phyloP scores from a whole-genome alignment of 2,888 invertebrate species.

The Trypoxylon attenuatum region DNA sequence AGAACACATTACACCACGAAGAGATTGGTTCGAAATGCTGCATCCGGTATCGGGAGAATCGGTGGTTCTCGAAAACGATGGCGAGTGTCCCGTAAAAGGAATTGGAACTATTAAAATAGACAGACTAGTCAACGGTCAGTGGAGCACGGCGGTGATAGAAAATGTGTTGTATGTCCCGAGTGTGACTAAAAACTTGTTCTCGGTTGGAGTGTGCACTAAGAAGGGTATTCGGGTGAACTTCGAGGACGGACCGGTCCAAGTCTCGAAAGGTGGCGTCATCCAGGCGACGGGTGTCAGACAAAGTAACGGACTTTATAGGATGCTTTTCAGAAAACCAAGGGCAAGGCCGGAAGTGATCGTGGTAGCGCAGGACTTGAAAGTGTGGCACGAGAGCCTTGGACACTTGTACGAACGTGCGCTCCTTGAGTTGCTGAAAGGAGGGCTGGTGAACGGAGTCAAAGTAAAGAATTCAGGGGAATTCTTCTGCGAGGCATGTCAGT shows the following conservation, averaged over 20 bases:
- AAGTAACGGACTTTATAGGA: too few species aligned
- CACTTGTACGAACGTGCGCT: neutral
- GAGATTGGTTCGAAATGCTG: slow-evolving; percentile 38
- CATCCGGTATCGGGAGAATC: neutral
- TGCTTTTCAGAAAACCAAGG: too few species aligned
- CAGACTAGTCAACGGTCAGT: slow-evolving; percentile 24
- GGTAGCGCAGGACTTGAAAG: slow-evolving; percentile 28
- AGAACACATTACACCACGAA: slow-evolving; percentile 35
- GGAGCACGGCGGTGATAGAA: slow-evolving; percentile 31
- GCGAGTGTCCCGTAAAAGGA: slow-evolving; percentile 18
- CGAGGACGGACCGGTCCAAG: too few species aligned
- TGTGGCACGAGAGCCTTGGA: neutral
- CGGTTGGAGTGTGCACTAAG: slow-evolving; percentile 51
- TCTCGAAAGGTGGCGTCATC: too few species aligned
- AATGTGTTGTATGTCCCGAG: slow-evolving; percentile 50
- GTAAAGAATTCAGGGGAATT: neutral
- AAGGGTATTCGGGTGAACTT: too few species aligned
- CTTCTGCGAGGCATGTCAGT: neutral
- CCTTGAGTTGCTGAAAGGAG: neutral
- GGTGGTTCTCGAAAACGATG: slow-evolving; percentile 35
- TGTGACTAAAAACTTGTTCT: slow-evolving; percentile 54
- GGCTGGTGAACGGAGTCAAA: neutral
- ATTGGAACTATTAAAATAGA: slow-evolving; percentile 22
- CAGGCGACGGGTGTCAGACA: too few species aligned
- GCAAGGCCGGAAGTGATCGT: slow-evolving; percentile 23